phyloP scores from a whole-genome alignment of 2,113 vertebrate species.

The Chloropsis cyanopogon region DNA sequence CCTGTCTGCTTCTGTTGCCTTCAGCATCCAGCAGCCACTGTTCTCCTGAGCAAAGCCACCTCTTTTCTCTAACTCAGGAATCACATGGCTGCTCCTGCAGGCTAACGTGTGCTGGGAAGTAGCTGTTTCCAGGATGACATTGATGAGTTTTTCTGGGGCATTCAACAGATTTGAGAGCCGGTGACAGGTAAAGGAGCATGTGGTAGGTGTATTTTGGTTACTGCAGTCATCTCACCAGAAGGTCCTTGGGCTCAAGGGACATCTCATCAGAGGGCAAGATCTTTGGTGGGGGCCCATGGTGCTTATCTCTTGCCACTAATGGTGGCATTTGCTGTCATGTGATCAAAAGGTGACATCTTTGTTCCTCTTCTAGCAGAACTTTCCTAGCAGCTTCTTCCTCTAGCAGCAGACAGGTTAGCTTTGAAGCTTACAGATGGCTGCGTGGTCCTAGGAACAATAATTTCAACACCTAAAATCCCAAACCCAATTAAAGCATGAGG shows the following conservation, averaged over 20 bases:
- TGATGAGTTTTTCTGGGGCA: not conserved
- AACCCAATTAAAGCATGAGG: not conserved
- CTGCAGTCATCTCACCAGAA: not conserved
- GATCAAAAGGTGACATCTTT: not conserved
- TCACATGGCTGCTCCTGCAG: not conserved
- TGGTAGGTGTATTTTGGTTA: not conserved
- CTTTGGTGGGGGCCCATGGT: not conserved
- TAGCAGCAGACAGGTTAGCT: not conserved
- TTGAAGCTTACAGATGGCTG: not conserved
- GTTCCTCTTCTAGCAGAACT: not conserved
- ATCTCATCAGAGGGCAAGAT: not conserved
- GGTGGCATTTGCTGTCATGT: not conserved
- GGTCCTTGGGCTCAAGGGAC: not conserved
- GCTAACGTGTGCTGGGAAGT: fast-evolving
- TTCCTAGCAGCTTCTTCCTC: not conserved
- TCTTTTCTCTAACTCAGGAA: not conserved
- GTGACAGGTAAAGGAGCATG: not conserved
- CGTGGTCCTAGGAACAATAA: not conserved
- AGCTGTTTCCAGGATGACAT: not conserved
- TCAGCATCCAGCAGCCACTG: not conserved
- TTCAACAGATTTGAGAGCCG: not conserved
- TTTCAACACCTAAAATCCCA: not conserved
- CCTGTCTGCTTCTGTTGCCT: not conserved
- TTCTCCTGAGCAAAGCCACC: not conserved
- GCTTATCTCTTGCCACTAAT: not conserved